phyloP scores from a whole-genome alignment of 1,140 invertebrate species.

The Holotrichia oblita region DNA sequence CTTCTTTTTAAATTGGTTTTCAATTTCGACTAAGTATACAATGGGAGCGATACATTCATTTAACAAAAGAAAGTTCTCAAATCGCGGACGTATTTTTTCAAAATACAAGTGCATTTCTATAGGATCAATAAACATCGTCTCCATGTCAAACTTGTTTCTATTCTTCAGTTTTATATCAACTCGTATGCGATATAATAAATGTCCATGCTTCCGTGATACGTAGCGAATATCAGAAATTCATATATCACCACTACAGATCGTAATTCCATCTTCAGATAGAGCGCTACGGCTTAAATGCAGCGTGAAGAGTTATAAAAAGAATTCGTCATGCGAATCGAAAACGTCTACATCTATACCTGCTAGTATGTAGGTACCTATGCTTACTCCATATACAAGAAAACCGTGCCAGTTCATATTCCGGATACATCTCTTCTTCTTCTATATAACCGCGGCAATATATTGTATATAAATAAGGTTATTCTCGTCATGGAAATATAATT shows the following conservation, averaged over 20 bases:
- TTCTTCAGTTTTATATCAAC: no score
- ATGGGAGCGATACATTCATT: no score
- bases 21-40: no score
- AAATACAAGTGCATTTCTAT: no score
- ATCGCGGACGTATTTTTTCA: no score
- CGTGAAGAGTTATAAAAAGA: conserved; percentile 33
- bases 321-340: conserved; percentile 18
- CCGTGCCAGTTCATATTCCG: background rate
- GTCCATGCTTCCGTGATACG: no score
- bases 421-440: background rate
- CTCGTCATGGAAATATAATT: conserved; percentile 40
- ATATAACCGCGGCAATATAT: conserved; percentile 36
- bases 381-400: background rate
- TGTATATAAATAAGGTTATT: conserved; percentile 44
- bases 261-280: conserved; percentile 1
- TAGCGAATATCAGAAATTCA: background rate
- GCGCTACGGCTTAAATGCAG: conserved; percentile 16
- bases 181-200: no score
- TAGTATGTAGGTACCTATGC: background rate
- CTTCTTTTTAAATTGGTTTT: no score
- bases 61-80: no score
- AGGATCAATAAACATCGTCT: no score
- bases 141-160: no score
- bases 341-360: background rate
- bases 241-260: conserved; percentile 20